These are phyloP conservation scores for Scaptomyza caliginosa DNA, from an alignment of 2,888 invertebrate genomes.

Conservation along the genomic window DNA sequence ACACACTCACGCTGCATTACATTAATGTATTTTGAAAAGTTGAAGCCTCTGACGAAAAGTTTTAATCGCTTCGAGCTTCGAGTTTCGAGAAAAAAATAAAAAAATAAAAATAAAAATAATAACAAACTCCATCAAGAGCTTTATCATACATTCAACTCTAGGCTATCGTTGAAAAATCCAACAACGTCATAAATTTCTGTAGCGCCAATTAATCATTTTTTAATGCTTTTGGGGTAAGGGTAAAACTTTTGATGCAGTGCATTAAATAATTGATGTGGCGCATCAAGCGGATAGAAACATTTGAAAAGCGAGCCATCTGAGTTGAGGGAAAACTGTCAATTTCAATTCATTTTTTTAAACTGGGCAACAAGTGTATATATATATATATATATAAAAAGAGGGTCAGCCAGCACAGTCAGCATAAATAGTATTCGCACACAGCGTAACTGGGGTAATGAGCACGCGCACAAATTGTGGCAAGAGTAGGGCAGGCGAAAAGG, in stretches of 20 bases:
- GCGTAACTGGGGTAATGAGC: constrained; percentile 66
- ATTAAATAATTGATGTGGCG: constrained; percentile 60
- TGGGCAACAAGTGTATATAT: background rate
- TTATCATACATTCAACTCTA: constrained; percentile 76
- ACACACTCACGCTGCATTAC: constrained; percentile 29
- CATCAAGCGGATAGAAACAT: constrained; percentile 45
- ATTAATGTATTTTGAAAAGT: constrained; percentile 59
- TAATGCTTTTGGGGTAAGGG: constrained; percentile 1
- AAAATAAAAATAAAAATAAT: too few species aligned
- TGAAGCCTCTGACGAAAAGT: constrained; percentile 61
- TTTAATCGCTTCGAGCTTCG: constrained; percentile 58
- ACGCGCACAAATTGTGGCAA: constrained; percentile 30
- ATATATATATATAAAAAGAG: constrained; percentile 9
- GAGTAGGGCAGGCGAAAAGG: background rate
- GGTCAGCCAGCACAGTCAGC: constrained; percentile 42
- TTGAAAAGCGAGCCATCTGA: constrained; percentile 17
- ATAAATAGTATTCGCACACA: constrained; percentile 43
- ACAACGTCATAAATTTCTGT: constrained; percentile 72
- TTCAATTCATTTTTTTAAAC: constrained; percentile 46
- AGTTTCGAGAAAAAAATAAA: background rate
- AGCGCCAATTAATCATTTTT: constrained; percentile 75
- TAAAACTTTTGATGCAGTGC: constrained; percentile 44
- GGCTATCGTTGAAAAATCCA: constrained; percentile 55
- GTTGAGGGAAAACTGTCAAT: constrained; percentile 40
- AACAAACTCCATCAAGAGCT: constrained; percentile 43